A percentile compares a stretch with the other conserved stretches of the same genome.
These are phyloP conservation scores for Caenorhabditis parvicauda DNA, from an alignment of 2,888 invertebrate genomes.

Conservation along the genomic window DNA sequence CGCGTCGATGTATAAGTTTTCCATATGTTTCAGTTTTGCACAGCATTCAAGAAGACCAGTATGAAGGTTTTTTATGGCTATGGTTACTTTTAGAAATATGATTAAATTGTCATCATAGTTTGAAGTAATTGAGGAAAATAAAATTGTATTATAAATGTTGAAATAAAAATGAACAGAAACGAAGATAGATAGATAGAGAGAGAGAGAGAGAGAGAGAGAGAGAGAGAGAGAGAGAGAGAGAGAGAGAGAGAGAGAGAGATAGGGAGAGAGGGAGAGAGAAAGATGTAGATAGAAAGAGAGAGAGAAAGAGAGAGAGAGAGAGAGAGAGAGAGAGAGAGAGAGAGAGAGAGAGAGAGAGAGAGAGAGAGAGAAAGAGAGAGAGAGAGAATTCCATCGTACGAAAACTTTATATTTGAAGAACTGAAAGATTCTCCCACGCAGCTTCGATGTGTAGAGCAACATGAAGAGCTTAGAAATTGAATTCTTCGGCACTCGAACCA, in stretches of 20 bases:
- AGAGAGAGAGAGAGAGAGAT: constrained; percentile 9
- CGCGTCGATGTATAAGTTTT: no score
- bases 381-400: constrained; percentile 10
- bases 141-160: constrained; percentile 4
- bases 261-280: constrained; percentile 3
- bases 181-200: no score
- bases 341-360: constrained; percentile 14
- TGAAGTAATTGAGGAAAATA: not conserved
- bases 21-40: no score
- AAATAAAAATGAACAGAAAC: constrained; percentile 5
- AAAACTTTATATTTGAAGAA: no score
- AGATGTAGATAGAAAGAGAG: constrained; percentile 14
- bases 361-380: constrained; percentile 13
- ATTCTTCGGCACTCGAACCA: no score
- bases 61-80: not conserved
- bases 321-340: constrained; percentile 2
- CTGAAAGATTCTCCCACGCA: no score
- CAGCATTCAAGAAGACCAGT: not conserved
- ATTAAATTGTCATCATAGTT: no score
- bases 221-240: constrained; percentile 1
- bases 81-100: not conserved
- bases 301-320: constrained; percentile 11
- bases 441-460: constrained; percentile 6
- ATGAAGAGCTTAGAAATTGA: constrained; percentile 5
- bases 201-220: constrained; percentile 1